phyloP scores from a whole-genome alignment of 1,140 invertebrate species.

The Drosophila kurseongensis region DNA sequence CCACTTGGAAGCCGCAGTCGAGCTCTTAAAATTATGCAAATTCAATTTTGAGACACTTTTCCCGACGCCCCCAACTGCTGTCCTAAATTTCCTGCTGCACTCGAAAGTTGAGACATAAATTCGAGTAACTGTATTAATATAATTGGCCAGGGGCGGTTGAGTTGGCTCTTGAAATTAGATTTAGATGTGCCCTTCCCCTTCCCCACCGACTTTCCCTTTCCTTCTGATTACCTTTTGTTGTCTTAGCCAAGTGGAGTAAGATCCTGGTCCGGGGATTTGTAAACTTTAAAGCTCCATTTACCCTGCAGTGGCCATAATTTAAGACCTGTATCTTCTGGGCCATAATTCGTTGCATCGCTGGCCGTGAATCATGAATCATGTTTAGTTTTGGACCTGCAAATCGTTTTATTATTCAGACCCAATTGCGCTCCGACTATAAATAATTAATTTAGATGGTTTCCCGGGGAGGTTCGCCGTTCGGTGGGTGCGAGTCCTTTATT shows the following conservation, averaged over 20 bases:
- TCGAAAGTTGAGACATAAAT: slow-evolving; percentile 63
- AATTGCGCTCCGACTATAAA: slow-evolving; percentile 77
- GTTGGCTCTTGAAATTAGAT: slow-evolving; percentile 75
- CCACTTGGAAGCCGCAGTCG: slow-evolving; percentile 77
- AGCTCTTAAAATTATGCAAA: slow-evolving; percentile 83
- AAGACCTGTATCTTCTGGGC: slow-evolving; percentile 60
- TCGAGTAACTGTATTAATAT: slow-evolving; percentile 82
- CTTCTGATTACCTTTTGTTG: slow-evolving; percentile 39
- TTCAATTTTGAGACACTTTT: slow-evolving; percentile 80
- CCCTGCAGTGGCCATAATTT: slow-evolving; percentile 62
- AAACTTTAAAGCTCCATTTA: slow-evolving; percentile 40
- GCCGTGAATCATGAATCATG: slow-evolving; percentile 72
- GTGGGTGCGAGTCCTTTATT: slow-evolving; percentile 46
- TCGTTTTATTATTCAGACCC: slow-evolving; percentile 77
- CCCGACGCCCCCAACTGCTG: not conserved
- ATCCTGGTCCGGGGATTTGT: not conserved
- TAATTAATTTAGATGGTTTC: slow-evolving; percentile 77
- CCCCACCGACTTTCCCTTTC: slow-evolving; percentile 4
- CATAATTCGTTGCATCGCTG: slow-evolving; percentile 44
- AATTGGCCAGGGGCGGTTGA: slow-evolving; percentile 64
- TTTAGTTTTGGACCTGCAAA: slow-evolving; percentile 69
- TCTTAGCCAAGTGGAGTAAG: slow-evolving; percentile 11
- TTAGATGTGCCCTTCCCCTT: slow-evolving; percentile 38
- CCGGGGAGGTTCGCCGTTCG: slow-evolving; percentile 14
- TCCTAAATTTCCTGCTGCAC: slow-evolving; percentile 14